Evolutionary conservation across 2,888 invertebrate genomes (phyloP).

Genomic region (Pyrgus malvae): DNA sequence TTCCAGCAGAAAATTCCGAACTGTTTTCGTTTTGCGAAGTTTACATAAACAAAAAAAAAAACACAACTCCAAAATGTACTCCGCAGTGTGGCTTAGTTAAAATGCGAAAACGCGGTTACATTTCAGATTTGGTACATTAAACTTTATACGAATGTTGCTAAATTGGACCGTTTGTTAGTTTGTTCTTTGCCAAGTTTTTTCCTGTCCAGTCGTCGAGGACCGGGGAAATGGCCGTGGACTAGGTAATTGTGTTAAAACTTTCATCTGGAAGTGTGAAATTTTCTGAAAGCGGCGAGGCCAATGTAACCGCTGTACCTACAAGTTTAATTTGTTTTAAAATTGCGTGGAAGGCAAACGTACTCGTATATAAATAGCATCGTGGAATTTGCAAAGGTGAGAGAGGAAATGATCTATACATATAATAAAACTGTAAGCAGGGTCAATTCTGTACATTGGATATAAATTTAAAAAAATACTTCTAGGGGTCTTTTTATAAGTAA

Average conservation of each 20-base stretch:
- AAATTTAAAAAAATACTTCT: no score
- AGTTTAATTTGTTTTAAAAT: constrained; percentile 71
- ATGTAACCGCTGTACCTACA: constrained; percentile 59
- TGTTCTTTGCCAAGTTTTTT: constrained; percentile 78
- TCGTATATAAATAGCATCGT: constrained; percentile 32
- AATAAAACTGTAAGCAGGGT: no score
- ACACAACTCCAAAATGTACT: constrained; percentile 5
- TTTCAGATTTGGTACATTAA: constrained; percentile 78
- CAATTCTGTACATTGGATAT: no score
- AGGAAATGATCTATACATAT: no score
- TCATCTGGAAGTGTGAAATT: constrained; percentile 78
- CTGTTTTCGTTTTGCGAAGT: background rate
- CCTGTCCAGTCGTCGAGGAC: constrained; percentile 68
- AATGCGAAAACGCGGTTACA: constrained; percentile 63
- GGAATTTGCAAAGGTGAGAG: background rate
- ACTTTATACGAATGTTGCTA: constrained; percentile 76
- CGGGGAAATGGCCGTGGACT: constrained; percentile 66
- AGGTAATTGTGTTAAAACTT: constrained; percentile 80
- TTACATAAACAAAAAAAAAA: background rate
- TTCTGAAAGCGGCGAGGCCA: constrained; percentile 60
- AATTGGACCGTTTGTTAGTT: constrained; percentile 78
- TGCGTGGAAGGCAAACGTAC: constrained; percentile 44
- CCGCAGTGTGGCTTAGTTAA: constrained; percentile 47
- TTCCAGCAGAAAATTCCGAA: no score
- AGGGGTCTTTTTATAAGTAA: no score